phyloP scores from a whole-genome alignment of 1,140 invertebrate species.

The Charaxes varanes region DNA sequence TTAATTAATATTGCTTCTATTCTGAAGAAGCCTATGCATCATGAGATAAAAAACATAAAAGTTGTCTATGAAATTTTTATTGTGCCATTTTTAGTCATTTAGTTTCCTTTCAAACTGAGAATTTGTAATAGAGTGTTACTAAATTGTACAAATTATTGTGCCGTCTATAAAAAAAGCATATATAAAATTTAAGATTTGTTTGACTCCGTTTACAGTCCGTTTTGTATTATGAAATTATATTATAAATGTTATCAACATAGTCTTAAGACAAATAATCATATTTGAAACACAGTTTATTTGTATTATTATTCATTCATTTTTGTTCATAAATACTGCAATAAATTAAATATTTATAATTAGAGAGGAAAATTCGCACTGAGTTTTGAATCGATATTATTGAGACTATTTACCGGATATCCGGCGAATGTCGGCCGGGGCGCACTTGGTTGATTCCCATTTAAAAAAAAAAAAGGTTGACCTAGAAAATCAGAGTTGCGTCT shows the following conservation, averaged over 20 bases:
- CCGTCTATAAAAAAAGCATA: constrained; percentile 44
- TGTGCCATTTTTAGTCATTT: constrained; percentile 68
- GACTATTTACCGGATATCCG: too few relatives aligned
- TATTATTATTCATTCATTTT: too few relatives aligned
- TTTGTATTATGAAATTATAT: neutral
- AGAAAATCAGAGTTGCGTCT: too few relatives aligned
- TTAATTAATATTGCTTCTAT: neutral
- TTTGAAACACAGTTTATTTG: too few relatives aligned
- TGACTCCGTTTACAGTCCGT: neutral
- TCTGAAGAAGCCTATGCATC: neutral
- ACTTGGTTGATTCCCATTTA: too few relatives aligned
- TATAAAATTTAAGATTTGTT: constrained; percentile 31
- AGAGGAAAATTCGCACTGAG: too few relatives aligned
- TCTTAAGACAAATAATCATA: too few relatives aligned
- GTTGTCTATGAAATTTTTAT: constrained; percentile 58
- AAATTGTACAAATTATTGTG: constrained; percentile 63
- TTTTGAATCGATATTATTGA: too few relatives aligned
- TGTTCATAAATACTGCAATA: too few relatives aligned
- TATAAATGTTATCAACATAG: neutral
- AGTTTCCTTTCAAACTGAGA: constrained; percentile 55
- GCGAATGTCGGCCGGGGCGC: too few relatives aligned
- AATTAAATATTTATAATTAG: too few relatives aligned
- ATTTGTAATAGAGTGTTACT: constrained; percentile 47
- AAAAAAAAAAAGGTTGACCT: too few relatives aligned
- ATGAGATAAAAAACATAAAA: constrained; percentile 14